Conservation (phyloP, 2,888 invertebrate species). For the Cataglyphis albicans region DNA sequence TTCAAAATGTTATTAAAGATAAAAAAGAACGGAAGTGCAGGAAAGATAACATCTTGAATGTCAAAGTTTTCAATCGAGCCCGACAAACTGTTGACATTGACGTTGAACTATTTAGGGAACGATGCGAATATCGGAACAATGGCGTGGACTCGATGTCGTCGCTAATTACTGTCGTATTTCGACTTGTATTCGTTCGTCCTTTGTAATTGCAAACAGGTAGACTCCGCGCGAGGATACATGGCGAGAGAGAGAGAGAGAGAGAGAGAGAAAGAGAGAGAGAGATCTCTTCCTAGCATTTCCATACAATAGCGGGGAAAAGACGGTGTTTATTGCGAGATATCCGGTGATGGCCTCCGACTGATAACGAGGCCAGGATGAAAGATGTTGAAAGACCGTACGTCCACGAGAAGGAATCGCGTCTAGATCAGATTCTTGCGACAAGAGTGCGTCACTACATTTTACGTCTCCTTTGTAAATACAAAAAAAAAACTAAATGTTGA, state of each 20-base stretch:
- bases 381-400: slow-evolving; percentile 72
- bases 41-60: slow-evolving; percentile 37
- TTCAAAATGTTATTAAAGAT: neutral
- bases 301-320: slow-evolving; percentile 83
- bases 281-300: slow-evolving; percentile 78
- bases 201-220: slow-evolving; percentile 54
- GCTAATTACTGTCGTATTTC: slow-evolving; percentile 44
- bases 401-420: slow-evolving; percentile 31
- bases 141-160: slow-evolving; percentile 26
- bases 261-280: neutral
- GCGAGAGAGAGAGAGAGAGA: slow-evolving; percentile 20
- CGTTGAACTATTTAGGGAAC: slow-evolving; percentile 47
- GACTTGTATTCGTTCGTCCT: slow-evolving; percentile 57
- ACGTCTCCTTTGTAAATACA: neutral
- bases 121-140: slow-evolving; percentile 41
- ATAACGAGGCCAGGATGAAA: slow-evolving; percentile 75
- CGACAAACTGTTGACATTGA: slow-evolving; percentile 51
- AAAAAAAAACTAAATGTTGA: slow-evolving; percentile 11
- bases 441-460: slow-evolving; percentile 7
- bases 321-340: slow-evolving; percentile 82
- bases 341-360: slow-evolving; percentile 80
- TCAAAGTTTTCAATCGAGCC: slow-evolving; percentile 78
- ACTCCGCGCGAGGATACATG: slow-evolving; percentile 57
- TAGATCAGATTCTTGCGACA: slow-evolving; percentile 41
- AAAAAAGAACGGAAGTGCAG: slow-evolving; percentile 10